Percentiles rank a stretch among this genome's conserved stretches.
Evolutionary conservation across 2,888 invertebrate species (phyloP).

Genomic region (Ophion ventricosus): DNA sequence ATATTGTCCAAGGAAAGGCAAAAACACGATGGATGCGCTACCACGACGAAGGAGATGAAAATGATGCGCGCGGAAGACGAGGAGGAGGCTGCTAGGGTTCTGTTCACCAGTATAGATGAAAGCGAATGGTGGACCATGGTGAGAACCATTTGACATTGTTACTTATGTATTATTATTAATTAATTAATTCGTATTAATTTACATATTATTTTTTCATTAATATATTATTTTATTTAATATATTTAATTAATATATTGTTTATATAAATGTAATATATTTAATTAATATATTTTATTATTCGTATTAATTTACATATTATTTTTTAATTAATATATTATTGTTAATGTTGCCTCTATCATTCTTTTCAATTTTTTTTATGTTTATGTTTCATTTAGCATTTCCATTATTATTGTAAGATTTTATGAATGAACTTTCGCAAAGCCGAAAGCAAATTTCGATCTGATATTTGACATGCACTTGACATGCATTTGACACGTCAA

Average conservation of each 20-base stretch:
- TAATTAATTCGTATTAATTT: background rate
- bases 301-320: no score
- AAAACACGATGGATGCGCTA: conserved; percentile 73
- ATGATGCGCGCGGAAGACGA: conserved; percentile 71
- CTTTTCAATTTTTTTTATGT: background rate
- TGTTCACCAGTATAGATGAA: conserved; percentile 77
- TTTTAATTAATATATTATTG: background rate
- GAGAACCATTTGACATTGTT: conserved; percentile 7
- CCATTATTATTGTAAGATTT: no score
- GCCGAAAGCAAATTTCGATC: no score
- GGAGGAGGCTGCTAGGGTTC: conserved; percentile 70
- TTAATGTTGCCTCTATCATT: background rate
- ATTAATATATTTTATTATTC: no score
- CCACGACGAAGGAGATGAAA: conserved; percentile 71
- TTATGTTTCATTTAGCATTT: no score
- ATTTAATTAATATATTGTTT: no score
- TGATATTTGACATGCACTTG: no score
- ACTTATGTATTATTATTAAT: background rate
- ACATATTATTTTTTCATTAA: background rate
- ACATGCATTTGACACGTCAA: no score
- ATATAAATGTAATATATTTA: no score
- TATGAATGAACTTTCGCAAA: no score
- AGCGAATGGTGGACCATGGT: conserved; percentile 82
- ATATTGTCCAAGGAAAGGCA: conserved; percentile 72
- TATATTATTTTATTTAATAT: background rate